A percentile compares a stretch with the other conserved stretches of the same genome.
Conservation (phyloP, 2,888 invertebrate genomes). For the Eulithis testata region DNA sequence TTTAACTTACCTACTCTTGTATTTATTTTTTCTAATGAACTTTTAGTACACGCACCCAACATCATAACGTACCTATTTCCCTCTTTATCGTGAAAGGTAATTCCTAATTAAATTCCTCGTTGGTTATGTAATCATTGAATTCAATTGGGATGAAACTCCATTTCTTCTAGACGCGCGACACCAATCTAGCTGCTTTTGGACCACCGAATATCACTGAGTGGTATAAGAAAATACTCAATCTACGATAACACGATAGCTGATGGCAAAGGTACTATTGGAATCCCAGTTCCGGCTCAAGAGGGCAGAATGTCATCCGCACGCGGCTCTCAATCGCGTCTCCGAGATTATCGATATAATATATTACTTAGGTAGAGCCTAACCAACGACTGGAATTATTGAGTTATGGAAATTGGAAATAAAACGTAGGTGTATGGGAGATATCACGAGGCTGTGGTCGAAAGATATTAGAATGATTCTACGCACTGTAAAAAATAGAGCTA, state of each 20-base stretch:
- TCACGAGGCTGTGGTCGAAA: neutral
- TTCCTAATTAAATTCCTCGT: too few species aligned
- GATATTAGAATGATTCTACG: too few species aligned
- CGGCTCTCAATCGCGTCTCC: conserved; percentile 40
- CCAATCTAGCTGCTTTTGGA: too few species aligned
- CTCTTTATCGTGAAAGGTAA: too few species aligned
- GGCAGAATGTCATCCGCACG: conserved; percentile 48
- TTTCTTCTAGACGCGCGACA: too few species aligned
- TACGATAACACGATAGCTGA: conserved; percentile 28
- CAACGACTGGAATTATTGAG: conserved; percentile 2
- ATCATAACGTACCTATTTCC: too few species aligned
- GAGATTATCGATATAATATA: conserved; percentile 32
- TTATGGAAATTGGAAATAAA: conserved; percentile 18
- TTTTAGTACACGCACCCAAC: too few species aligned
- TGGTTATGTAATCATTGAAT: too few species aligned
- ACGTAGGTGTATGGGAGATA: neutral
- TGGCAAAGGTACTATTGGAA: conserved; percentile 47
- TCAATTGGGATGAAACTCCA: too few species aligned
- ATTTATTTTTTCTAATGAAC: too few species aligned
- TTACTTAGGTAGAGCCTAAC: conserved; percentile 6
- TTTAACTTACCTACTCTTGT: too few species aligned
- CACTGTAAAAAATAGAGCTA: too few species aligned
- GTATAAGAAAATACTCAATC: conserved; percentile 9
- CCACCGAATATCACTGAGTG: neutral
- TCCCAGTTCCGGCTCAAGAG: conserved; percentile 49